These are phyloP conservation scores for Coregonus clupeaformis DNA, from an alignment of 2,113 vertebrate genomes.

Conservation along the genomic window DNA sequence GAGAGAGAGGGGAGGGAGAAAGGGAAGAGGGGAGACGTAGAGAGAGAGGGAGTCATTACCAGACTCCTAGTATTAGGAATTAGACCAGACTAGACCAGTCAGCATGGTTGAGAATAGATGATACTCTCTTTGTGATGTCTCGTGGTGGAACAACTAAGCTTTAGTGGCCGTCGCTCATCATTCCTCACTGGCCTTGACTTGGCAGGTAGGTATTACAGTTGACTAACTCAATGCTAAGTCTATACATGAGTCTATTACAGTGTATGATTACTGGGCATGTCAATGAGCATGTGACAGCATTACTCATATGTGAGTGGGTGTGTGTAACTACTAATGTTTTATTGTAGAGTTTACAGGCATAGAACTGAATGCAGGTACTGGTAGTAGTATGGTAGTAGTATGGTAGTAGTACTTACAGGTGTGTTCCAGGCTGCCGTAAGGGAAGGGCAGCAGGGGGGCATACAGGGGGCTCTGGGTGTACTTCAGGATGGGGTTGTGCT, in stretches of 20 bases:
- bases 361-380: neutral
- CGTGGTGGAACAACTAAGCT: too few species aligned
- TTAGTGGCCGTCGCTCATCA: neutral
- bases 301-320: slow-evolving; percentile 8
- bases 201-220: neutral
- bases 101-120: neutral
- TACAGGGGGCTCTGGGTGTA: slow-evolving; percentile 91
- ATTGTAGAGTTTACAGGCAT: neutral
- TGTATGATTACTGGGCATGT: neutral
- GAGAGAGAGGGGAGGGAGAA: too few species aligned
- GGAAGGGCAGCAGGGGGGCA: slow-evolving; percentile 89
- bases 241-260: neutral
- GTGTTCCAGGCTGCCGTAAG: slow-evolving; percentile 83
- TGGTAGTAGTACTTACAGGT: slow-evolving; percentile 77
- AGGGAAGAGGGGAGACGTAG: slow-evolving; percentile 4
- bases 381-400: neutral
- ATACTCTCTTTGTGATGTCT: neutral
- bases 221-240: neutral
- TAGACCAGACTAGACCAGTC: neutral
- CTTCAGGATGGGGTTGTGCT: slow-evolving; percentile 89
- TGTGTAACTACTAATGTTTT: neutral
- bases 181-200: neutral
- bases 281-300: slow-evolving; percentile 6
- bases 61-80: too few species aligned
- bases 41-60: neutral